phyloP scores from a whole-genome alignment of 2,888 invertebrate species.

The Ferdinandea cuprea region DNA sequence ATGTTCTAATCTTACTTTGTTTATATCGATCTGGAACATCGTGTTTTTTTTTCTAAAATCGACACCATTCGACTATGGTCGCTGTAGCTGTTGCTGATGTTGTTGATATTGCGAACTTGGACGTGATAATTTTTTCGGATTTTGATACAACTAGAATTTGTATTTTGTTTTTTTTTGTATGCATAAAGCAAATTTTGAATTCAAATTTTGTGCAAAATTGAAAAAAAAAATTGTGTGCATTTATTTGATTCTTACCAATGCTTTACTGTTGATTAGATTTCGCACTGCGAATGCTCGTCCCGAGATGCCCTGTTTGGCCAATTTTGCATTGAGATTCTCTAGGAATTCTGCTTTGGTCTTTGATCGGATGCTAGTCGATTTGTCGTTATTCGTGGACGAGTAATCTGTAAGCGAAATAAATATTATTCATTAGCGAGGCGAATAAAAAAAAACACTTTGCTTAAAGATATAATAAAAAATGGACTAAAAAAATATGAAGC shows the following conservation, averaged over 20 bases:
- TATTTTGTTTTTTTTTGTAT: slow-evolving; percentile 26
- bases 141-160: slow-evolving; percentile 77
- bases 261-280: slow-evolving; percentile 89
- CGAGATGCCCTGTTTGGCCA: slow-evolving; percentile 86
- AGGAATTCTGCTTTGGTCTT: slow-evolving; percentile 87
- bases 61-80: slow-evolving; percentile 52
- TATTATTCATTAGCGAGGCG: not conserved
- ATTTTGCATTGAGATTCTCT: slow-evolving; percentile 91
- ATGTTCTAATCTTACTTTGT: slow-evolving; percentile 49
- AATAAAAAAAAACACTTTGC: not conserved
- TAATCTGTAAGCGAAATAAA: slow-evolving; percentile 78
- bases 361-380: slow-evolving; percentile 82
- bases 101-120: slow-evolving; percentile 82
- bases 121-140: slow-evolving; percentile 80
- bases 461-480: slow-evolving; percentile 9
- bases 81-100: slow-evolving; percentile 73
- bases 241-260: slow-evolving; percentile 84
- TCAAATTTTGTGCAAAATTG: not conserved
- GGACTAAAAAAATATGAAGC: slow-evolving; percentile 46
- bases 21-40: slow-evolving; percentile 14
- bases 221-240: not conserved
- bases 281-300: slow-evolving; percentile 88
- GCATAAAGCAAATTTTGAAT: slow-evolving; percentile 17
- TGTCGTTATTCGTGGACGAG: slow-evolving; percentile 83
- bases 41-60: slow-evolving; percentile 43